Base-by-base conservation (phyloP, 1,140 invertebrate genomes). In the Apis laboriosa region DNA sequence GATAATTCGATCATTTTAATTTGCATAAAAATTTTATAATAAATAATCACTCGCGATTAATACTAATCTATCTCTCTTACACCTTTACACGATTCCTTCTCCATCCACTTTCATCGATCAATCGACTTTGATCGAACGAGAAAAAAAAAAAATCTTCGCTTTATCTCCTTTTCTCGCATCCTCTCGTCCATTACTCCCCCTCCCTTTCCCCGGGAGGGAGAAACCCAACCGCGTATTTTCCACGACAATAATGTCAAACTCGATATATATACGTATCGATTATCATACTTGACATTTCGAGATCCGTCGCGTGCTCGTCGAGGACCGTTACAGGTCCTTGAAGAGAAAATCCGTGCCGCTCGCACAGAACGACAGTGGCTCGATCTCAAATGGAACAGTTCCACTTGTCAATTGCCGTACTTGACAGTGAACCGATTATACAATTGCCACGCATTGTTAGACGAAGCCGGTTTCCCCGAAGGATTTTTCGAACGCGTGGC, bases 401-500 rank as follows among this genome's bases (percentile, higher is more conserved):
- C 9, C 21, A 51, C 78, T 49, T 63, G 55, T 55, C 55, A 17
- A 67, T 56, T 21, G 64, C 12, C 71, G 85, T 70, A 77, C 83
- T 86, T 86, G 85, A 74, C 85, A 85, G 79, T 85, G 85, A 86
- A 85, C 73, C 78, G 56, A 86, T 85, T 85, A 77, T 71, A 55
- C 67, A 43, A 80, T 80, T 73, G 58, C 80, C 67, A 34, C 55
- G 11, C 21, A 0, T 17, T 56, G 55, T 12, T 55, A 12, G 1
- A 55, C 11, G 1, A 12, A 15, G 11, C 15, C 11, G 53, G 53
- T 43, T 63, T 15, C 15, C 13, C 12, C 34, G 13, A 4, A 21
- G 24, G 24, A 9, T 80, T 53, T 63, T 28, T 73, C 61, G 2
- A 34, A 34, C 34, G 71, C 78, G 55, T 67, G 17, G 72, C 34